phyloP scores from a whole-genome alignment of 2,797 vertebrate genomes.

The Hippoglossus hippoglossus region DNA sequence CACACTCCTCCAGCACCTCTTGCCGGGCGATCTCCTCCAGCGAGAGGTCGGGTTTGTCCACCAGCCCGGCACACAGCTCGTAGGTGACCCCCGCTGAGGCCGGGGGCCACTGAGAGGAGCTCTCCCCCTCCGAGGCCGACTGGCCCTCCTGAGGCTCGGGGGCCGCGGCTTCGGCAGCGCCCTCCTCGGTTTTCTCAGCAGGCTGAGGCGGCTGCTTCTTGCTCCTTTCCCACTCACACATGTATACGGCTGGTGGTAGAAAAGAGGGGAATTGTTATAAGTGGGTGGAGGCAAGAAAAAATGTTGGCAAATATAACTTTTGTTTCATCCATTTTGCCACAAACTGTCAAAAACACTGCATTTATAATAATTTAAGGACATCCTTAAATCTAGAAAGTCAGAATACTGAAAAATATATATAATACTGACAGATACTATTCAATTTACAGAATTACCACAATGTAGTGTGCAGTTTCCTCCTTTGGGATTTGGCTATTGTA shows the following conservation, averaged over 20 bases:
- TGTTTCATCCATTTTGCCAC: too few relatives aligned
- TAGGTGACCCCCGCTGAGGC: slow-evolving; percentile 88
- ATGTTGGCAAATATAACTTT: neutral
- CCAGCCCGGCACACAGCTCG: slow-evolving; percentile 93
- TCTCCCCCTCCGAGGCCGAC: slow-evolving; percentile 62
- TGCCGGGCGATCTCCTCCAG: slow-evolving; percentile 92
- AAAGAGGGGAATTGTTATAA: neutral
- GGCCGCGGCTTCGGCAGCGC: slow-evolving; percentile 35
- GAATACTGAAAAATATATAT: too few relatives aligned
- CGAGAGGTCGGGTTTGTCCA: slow-evolving; percentile 91
- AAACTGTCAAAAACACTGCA: too few relatives aligned
- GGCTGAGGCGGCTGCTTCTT: slow-evolving; percentile 79
- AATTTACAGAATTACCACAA: too few relatives aligned
- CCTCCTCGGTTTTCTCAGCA: slow-evolving; percentile 71
- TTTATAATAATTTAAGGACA: too few relatives aligned
- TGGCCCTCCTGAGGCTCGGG: slow-evolving; percentile 71
- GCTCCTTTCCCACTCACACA: slow-evolving; percentile 88
- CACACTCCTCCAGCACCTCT: slow-evolving; percentile 94
- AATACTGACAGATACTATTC: too few relatives aligned
- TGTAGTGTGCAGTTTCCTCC: too few relatives aligned
- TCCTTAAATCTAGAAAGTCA: neutral
- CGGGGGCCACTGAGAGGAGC: slow-evolving; percentile 80
- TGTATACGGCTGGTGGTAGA: slow-evolving; percentile 89
- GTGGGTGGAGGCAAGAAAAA: too few relatives aligned
- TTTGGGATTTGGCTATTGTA: neutral